A percentile compares a stretch with the other conserved stretches of the same genome.
Evolutionary conservation across 1,140 invertebrate genomes (phyloP).

Genomic region (Zaprionus gabonicus): DNA sequence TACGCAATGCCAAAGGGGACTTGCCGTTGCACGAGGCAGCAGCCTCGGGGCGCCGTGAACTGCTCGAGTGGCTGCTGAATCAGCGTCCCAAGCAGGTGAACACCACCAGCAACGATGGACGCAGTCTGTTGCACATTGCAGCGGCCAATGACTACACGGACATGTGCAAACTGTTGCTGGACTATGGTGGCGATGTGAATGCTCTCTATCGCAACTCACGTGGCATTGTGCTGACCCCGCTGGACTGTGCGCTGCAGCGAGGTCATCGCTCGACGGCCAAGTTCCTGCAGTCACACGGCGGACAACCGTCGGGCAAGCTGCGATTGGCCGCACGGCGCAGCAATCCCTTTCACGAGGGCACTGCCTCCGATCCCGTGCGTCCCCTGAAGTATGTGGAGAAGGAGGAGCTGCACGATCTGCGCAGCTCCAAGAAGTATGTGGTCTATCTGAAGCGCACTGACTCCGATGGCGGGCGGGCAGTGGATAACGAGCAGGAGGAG

Average conservation of each 20-base stretch:
- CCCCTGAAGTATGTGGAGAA: slow-evolving; percentile 80
- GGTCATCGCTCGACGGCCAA: slow-evolving; percentile 95
- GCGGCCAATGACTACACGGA: slow-evolving; percentile 97
- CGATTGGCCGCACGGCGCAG: slow-evolving; percentile 70
- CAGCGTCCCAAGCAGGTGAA: slow-evolving; percentile 93
- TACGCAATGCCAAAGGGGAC: slow-evolving; percentile 96
- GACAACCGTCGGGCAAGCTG: slow-evolving; percentile 90
- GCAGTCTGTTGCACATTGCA: slow-evolving; percentile 96
- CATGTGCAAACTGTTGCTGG: slow-evolving; percentile 94
- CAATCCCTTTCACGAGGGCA: slow-evolving; percentile 75
- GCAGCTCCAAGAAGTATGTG: slow-evolving; percentile 78
- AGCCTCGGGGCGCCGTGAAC: slow-evolving; percentile 93
- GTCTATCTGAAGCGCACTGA: slow-evolving; percentile 78
- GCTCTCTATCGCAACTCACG: slow-evolving; percentile 92
- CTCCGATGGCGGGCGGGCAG: slow-evolving; percentile 45
- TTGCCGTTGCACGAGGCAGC: slow-evolving; percentile 97
- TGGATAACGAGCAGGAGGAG: neutral
- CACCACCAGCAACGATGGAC: slow-evolving; percentile 95
- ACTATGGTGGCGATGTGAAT: slow-evolving; percentile 92
- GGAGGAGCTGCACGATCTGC: slow-evolving; percentile 77
- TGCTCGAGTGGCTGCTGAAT: slow-evolving; percentile 94
- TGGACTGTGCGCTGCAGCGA: slow-evolving; percentile 94
- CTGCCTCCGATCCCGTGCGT: slow-evolving; percentile 66
- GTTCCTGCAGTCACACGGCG: slow-evolving; percentile 95
- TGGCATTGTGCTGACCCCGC: slow-evolving; percentile 93